Evolutionary conservation across 2,888 invertebrate genomes (phyloP).

Genomic region (Sphaerolaimus hirsutus): DNA sequence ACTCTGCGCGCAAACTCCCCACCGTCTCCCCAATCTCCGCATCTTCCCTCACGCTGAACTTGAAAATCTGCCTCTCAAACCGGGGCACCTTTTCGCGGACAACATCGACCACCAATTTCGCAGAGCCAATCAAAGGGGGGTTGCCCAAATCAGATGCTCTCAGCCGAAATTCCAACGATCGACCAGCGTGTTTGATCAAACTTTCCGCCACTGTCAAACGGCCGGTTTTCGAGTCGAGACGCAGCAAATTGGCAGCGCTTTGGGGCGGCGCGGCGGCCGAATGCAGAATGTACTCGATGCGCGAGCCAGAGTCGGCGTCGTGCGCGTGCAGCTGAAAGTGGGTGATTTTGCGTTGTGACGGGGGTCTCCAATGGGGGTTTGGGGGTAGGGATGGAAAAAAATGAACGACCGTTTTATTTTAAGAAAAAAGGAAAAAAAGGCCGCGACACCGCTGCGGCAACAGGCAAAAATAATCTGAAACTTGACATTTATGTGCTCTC

Average conservation of each 20-base stretch:
- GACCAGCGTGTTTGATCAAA: constrained; percentile 34
- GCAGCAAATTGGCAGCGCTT: no score
- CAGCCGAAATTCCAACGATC: constrained; percentile 63
- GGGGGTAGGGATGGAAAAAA: no score
- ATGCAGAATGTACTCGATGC: not conserved
- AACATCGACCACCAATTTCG: constrained; percentile 54
- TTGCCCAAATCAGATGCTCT: constrained; percentile 58
- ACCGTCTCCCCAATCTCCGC: constrained; percentile 37
- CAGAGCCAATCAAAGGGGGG: constrained; percentile 44
- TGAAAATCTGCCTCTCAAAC: constrained; percentile 47
- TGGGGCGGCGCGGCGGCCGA: not conserved
- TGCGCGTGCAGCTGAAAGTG: no score
- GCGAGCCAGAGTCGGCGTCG: not conserved
- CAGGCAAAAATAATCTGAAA: no score
- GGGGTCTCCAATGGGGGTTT: no score
- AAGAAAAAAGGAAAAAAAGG: no score
- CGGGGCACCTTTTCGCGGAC: constrained; percentile 38
- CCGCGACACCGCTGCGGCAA: no score
- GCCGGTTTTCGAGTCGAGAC: no score
- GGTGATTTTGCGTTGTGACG: no score
- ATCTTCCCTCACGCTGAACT: constrained; percentile 55
- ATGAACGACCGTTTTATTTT: no score
- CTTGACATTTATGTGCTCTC: no score
- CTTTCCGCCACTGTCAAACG: not conserved
- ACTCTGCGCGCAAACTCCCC: constrained; percentile 10